Evolutionary conservation across 2,797 vertebrate genomes (phyloP), one percentile per base, ranked within the genome.

Genomic region (Macrochelys suwanniensis): DNA sequence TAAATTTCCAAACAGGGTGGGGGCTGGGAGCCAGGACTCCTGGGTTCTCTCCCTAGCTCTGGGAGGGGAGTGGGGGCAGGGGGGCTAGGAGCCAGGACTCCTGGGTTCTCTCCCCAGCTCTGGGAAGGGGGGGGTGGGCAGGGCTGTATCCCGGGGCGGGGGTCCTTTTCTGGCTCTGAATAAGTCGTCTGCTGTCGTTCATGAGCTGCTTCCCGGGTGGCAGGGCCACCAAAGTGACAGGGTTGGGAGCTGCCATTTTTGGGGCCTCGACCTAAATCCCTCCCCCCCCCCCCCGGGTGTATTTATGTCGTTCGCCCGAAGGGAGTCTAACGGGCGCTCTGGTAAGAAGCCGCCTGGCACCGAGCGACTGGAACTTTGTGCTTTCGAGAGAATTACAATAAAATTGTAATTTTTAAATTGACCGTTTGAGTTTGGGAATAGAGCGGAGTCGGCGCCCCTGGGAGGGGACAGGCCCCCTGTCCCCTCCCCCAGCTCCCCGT

Each of bases 301-400:
- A 92, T 92, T 92, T 92, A 92, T 92, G 49, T 81, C 77, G 12
- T 79, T 57, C 37, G n/a, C 54, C 47, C 17, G 42, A n/a, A 65
- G 3, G 13, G 59, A 33, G 26, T 8, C 21, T n/a, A 6, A 57
- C 42, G 9, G 57, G 86, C 59, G 84, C 71, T 71, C 74, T 84
- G 47, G 51, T 19, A 53, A 8, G 17, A 53, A 53, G 5, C 3
- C 19, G 19, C 17, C 51, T 21, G 51, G 51, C 6, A 1, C 51
- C 17, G 7, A 19, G 3, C 6, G 17, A 21, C 7, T 21, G 6
- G 6, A 2, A 21, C 19, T 53, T 53, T 54, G 80, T 53, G 80
- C 76, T 12, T n/a, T 45, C 21, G 12, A 8, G 33, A 65, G 33
- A 33, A n/a, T 65, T 17, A n/a, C 33, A 68, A 68, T 68, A 68